Percentiles rank a stretch among this genome's conserved stretches.
These are phyloP conservation scores for Miltochrista miniata DNA, from an alignment of 2,888 invertebrate species.

Conservation along the genomic window DNA sequence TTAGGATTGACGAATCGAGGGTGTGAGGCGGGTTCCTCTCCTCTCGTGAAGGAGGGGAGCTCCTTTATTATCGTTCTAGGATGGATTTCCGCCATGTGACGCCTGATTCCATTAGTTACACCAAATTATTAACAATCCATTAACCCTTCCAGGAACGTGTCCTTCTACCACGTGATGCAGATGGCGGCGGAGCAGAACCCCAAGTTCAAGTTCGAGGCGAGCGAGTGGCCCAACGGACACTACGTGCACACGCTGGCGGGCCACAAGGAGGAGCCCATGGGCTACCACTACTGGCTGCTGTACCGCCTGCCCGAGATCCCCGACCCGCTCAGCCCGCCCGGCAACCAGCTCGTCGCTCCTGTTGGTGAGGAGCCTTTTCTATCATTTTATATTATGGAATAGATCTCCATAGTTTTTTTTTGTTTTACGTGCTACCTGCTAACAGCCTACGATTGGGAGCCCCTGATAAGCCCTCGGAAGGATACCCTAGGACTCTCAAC, in stretches of 20 bases:
- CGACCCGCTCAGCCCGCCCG: conserved; percentile 91
- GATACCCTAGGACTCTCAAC: too few relatives aligned
- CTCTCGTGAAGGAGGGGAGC: too few relatives aligned
- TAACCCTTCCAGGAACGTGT: conserved; percentile 77
- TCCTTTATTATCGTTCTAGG: too few relatives aligned
- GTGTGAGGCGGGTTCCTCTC: too few relatives aligned
- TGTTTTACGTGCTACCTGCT: too few relatives aligned
- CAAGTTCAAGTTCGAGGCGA: conserved; percentile 89
- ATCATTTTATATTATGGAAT: too few relatives aligned
- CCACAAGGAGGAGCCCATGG: conserved; percentile 91
- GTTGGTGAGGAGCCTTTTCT: conserved; percentile 85
- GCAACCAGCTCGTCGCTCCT: conserved; percentile 93
- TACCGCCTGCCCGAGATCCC: conserved; percentile 92
- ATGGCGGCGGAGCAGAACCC: conserved; percentile 92
- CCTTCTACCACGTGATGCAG: conserved; percentile 90
- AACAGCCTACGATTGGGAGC: too few relatives aligned
- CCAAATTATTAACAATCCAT: background rate
- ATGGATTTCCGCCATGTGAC: too few relatives aligned
- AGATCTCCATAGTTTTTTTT: too few relatives aligned
- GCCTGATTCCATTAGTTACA: too few relatives aligned
- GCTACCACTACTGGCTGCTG: conserved; percentile 95
- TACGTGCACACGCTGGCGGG: conserved; percentile 94
- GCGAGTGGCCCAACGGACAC: conserved; percentile 96
- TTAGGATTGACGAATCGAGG: too few relatives aligned
- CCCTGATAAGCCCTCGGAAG: too few relatives aligned